Conservation (phyloP, 2,797 vertebrate genomes). For the Crypturellus tataupa region DNA sequence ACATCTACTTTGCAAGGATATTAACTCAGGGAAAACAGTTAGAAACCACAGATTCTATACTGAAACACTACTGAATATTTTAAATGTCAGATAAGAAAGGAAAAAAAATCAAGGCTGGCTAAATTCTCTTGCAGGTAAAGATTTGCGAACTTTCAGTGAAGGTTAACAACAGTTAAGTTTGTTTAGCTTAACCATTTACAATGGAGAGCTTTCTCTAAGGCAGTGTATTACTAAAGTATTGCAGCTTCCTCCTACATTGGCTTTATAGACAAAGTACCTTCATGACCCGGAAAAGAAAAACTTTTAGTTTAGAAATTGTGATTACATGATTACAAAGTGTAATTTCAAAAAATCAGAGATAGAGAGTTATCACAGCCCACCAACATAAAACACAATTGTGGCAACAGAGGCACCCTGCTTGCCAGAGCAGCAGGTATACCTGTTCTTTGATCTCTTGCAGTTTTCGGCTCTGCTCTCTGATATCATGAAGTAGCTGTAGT, state of each 20-base stretch:
- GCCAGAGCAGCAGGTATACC: conserved; percentile 81
- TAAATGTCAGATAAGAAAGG: not conserved
- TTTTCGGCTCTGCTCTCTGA: conserved; percentile 98
- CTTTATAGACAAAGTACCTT: not conserved
- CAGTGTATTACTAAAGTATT: not conserved
- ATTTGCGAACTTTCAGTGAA: not conserved
- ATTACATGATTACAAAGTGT: not conserved
- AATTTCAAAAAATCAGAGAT: not conserved
- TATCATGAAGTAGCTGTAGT: conserved; percentile 97
- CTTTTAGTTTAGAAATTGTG: not conserved
- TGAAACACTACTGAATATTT: not conserved
- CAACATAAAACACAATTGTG: not conserved
- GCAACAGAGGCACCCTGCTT: conserved; percentile 11
- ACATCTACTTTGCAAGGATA: not conserved
- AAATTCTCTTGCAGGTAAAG: not conserved
- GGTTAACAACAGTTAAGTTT: not conserved
- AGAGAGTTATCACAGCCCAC: conserved; percentile 1
- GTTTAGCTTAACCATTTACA: not conserved
- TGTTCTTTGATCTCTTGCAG: conserved; percentile 99
- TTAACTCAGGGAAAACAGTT: not conserved
- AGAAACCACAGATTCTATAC: not conserved
- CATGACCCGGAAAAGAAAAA: not conserved
- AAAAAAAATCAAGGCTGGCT: not conserved
- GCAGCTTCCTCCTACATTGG: not conserved
- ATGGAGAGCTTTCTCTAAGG: not conserved